These are phyloP conservation scores for Gymnobelideus leadbeateri DNA, from an alignment of 2,113 vertebrate genomes.

Conservation along the genomic window DNA sequence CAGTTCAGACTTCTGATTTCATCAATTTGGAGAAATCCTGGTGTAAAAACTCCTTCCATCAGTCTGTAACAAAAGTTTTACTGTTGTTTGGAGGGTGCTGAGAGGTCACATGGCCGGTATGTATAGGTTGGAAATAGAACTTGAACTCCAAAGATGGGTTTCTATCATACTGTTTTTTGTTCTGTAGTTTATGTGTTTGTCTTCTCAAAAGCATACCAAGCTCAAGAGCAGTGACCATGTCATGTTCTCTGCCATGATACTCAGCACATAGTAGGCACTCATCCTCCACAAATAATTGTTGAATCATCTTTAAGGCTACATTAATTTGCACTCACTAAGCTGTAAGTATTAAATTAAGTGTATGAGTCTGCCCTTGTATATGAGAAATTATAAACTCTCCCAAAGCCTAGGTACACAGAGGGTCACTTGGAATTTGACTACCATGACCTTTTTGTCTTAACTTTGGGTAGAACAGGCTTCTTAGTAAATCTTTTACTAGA, in stretches of 20 bases:
- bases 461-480: neutral
- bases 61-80: neutral
- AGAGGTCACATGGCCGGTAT: neutral
- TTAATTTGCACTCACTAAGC: neutral
- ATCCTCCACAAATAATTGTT: neutral
- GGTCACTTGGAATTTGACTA: neutral
- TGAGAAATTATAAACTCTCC: neutral
- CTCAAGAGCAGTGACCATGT: neutral
- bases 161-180: neutral
- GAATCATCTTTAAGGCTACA: neutral
- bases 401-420: neutral
- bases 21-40: neutral
- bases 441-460: neutral
- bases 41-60: neutral
- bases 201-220: neutral
- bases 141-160: neutral
- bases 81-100: neutral
- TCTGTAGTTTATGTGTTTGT: neutral
- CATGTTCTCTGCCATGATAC: neutral
- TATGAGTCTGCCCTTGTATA: neutral
- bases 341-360: neutral
- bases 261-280: neutral
- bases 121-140: neutral
- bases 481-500: neutral
- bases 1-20: neutral